Base-by-base conservation (phyloP, 2,113 vertebrate species). In the Leiothrix lutea region DNA sequence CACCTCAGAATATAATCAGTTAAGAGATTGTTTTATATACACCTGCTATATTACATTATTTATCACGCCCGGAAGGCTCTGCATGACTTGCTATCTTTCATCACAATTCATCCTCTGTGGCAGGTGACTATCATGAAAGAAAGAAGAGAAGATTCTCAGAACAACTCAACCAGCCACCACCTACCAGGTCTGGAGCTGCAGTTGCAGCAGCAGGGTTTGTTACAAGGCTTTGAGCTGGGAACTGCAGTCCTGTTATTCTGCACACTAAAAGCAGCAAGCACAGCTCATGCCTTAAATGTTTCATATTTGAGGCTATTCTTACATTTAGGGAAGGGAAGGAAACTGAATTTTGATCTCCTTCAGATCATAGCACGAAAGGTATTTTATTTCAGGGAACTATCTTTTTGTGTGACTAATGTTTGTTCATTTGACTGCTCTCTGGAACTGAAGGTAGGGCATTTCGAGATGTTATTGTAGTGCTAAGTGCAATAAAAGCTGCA, bases 401-500 rank as follows among this genome's bases (percentile, higher is more conserved):
- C 44, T 80, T 94, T 92, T 73, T 90, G 71, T 79, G 80, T 91
- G 92, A 81, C 67, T 90, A 75, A 65, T 57, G 69, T 62, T 85
- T 66, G 90, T 44, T 80, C 85, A 58, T 93, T 92, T 93, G 85
- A 36, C 80, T 6, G 15, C 51, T 86, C 81, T 83, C 70, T 80
- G 78, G 89, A 92, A 82, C 9, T 78, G 93, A 86, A 86, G 67
- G 79, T 28, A 88, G 90, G 93, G 60, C 79, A 80, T 92, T 94
- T 85, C n/a, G 80, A 83, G 79, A 90, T 80, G 87, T 57, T 89
- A 88, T 51, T 90, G 87, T 87, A 90, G 53, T 90, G 71, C 81
- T 93, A 94, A 95, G 86, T 92, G 90, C 84, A 97, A 61, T 80
- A 77, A 94, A 92, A 94, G 81, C 95, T 91, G 75, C 67, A 93